Percentiles rank a stretch among this genome's conserved stretches.
These are phyloP conservation scores for Cetoscarus ocellatus DNA, from an alignment of 2,797 vertebrate species.

Conservation along the genomic window DNA sequence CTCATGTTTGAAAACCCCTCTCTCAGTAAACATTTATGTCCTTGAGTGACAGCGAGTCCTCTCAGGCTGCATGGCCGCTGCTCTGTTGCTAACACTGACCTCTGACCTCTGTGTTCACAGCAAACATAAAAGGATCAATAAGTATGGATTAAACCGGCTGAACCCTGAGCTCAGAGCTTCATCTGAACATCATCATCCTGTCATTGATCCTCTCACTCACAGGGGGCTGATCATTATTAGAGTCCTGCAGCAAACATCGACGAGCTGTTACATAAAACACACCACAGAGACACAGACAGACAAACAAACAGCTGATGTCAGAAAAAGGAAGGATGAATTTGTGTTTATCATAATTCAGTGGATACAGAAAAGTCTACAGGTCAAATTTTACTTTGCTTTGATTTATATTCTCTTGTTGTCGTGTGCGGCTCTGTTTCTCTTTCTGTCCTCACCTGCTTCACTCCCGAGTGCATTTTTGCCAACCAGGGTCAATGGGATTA, in stretches of 20 bases:
- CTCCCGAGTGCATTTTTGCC: no score
- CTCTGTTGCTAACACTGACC: slow-evolving; percentile 17
- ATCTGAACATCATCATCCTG: slow-evolving; percentile 10
- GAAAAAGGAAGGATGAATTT: no score
- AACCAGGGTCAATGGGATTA: no score
- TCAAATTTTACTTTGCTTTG: no score
- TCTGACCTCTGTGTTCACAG: slow-evolving; percentile 8
- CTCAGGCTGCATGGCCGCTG: not conserved
- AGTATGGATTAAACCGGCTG: slow-evolving; percentile 28
- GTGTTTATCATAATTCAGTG: not conserved
- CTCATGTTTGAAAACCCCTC: not conserved
- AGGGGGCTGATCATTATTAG: slow-evolving; percentile 15
- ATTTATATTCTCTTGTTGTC: no score
- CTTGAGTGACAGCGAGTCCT: slow-evolving; percentile 5
- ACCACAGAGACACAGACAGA: not conserved
- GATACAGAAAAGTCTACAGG: no score
- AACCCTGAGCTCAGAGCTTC: slow-evolving; percentile 4
- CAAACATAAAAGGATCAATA: slow-evolving; percentile 23
- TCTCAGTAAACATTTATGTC: slow-evolving; percentile 30
- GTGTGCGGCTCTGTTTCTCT: no score
- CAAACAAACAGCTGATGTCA: not conserved
- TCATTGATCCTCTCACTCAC: slow-evolving; percentile 14
- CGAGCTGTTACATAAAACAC: slow-evolving; percentile 27
- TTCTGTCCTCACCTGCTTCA: no score
- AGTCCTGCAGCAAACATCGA: slow-evolving; percentile 25